These are phyloP conservation scores for Eugnorisma glareosa DNA, from an alignment of 2,888 invertebrate species.

Conservation along the genomic window DNA sequence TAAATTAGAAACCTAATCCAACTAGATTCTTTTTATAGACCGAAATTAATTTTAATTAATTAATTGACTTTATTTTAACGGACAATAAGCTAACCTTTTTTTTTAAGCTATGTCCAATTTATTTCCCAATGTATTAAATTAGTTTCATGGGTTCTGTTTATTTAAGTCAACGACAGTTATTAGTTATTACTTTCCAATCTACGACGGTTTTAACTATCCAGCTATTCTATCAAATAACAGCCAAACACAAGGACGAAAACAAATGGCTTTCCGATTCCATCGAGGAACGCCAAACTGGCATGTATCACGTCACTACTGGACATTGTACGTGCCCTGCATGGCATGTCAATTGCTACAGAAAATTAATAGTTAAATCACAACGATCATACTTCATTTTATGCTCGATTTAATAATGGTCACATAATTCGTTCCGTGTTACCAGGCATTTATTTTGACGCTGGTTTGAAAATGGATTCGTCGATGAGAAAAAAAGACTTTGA, in stretches of 20 bases:
- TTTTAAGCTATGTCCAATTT: not conserved
- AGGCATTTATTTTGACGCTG: conserved; percentile 18
- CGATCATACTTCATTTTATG: conserved; percentile 13
- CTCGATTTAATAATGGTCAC: conserved; percentile 28
- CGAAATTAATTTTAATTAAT: too few species aligned
- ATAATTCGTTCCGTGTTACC: conserved; percentile 36
- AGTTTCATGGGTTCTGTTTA: too few species aligned
- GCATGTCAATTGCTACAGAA: conserved; percentile 23
- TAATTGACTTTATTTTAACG: too few species aligned
- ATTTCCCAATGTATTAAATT: not conserved
- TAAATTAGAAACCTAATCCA: not conserved
- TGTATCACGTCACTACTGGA: conserved; percentile 50
- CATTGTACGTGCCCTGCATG: conserved; percentile 51
- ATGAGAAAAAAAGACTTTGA: not conserved
- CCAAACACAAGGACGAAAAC: conserved; percentile 6
- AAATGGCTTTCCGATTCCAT: conserved; percentile 42
- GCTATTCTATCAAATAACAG: not conserved
- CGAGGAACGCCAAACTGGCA: conserved; percentile 48
- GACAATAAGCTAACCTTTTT: not conserved
- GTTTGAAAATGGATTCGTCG: conserved; percentile 35
- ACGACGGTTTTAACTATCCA: not conserved
- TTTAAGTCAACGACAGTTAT: too few species aligned
- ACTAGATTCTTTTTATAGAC: not conserved
- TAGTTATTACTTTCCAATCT: too few species aligned
- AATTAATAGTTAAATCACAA: conserved; percentile 47